Conservation (phyloP, 2,888 invertebrate genomes). For the Malthinus seriepunctatus region DNA sequence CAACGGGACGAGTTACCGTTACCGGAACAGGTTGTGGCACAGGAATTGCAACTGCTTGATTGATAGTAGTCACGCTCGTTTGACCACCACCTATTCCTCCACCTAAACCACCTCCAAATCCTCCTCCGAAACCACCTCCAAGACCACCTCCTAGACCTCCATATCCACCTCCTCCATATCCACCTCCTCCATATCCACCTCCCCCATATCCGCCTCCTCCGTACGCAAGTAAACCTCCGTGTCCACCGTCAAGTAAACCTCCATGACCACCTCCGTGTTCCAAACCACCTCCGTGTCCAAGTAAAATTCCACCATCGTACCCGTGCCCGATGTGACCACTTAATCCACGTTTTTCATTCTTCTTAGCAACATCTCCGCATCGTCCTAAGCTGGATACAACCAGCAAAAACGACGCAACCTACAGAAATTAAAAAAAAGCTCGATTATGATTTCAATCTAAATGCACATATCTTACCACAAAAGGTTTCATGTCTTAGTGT, state of each 20-base stretch:
- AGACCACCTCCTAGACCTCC: constrained; percentile 9
- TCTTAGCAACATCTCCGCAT: constrained; percentile 29
- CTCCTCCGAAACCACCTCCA: constrained; percentile 11
- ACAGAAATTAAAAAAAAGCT: constrained; percentile 9
- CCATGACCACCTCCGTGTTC: constrained; percentile 34
- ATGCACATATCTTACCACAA: constrained; percentile 24
- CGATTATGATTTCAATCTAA: not conserved
- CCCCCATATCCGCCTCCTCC: constrained; percentile 22
- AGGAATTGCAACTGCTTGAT: constrained; percentile 47
- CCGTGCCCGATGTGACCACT: constrained; percentile 24
- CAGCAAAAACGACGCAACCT: constrained; percentile 22
- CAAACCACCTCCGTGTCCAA: constrained; percentile 17
- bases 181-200: constrained; percentile 23
- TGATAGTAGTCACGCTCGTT: constrained; percentile 48
- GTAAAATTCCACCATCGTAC: constrained; percentile 27
- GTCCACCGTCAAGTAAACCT: constrained; percentile 30
- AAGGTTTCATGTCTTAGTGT: constrained; percentile 30
- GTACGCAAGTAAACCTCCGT: constrained; percentile 23
- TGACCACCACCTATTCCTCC: constrained; percentile 39
- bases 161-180: constrained; percentile 19
- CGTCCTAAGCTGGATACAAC: constrained; percentile 16
- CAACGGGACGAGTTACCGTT: constrained; percentile 56
- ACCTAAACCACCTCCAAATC: constrained; percentile 22
- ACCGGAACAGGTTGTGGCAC: constrained; percentile 51
- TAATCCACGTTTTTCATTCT: constrained; percentile 33